Conservation (phyloP, 2,888 invertebrate species). For the Pantelozetes paolii region DNA sequence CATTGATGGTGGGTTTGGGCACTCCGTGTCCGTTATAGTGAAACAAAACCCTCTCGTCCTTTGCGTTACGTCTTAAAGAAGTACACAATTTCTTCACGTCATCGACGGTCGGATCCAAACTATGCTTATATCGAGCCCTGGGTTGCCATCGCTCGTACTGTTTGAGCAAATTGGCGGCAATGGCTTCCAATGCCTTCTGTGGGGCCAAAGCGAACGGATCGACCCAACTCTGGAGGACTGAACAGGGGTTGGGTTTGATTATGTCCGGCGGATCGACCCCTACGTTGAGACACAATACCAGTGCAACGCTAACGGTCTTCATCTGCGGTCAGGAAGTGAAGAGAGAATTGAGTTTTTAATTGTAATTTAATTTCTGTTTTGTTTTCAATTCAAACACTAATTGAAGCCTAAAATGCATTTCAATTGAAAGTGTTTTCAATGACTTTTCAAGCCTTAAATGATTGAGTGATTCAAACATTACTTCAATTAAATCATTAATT, state of each 20-base stretch:
- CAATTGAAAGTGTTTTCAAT: too few species aligned
- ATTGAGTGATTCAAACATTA: too few species aligned
- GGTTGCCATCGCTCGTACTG: constrained; percentile 99
- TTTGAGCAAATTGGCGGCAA: constrained; percentile 83
- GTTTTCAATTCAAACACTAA: constrained; percentile 31
- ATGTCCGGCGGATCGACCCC: constrained; percentile 99
- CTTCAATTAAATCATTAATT: too few species aligned
- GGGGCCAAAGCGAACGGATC: constrained; percentile 81
- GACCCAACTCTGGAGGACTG: constrained; percentile 93
- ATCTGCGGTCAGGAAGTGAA: constrained; percentile 61
- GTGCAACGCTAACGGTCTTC: constrained; percentile 97
- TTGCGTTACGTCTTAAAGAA: constrained; percentile 88
- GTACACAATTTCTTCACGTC: constrained; percentile 96
- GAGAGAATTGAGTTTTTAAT: constrained; percentile 16
- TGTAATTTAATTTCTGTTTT: too few species aligned
- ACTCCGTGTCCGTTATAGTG: constrained; percentile 99
- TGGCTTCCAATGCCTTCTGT: constrained; percentile 84
- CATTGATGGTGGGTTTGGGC: constrained; percentile 93
- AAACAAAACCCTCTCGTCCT: constrained; percentile 95
- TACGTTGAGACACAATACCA: constrained; percentile 94
- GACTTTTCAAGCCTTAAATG: too few species aligned
- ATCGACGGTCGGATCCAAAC: constrained; percentile 93
- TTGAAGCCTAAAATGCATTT: background rate
- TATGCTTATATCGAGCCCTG: constrained; percentile 91
- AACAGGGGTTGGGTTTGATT: constrained; percentile 93